Percentiles rank a stretch among this genome's conserved stretches.
phyloP scores from a whole-genome alignment of 1,140 invertebrate species.

The Luehdorfia chinensis region DNA sequence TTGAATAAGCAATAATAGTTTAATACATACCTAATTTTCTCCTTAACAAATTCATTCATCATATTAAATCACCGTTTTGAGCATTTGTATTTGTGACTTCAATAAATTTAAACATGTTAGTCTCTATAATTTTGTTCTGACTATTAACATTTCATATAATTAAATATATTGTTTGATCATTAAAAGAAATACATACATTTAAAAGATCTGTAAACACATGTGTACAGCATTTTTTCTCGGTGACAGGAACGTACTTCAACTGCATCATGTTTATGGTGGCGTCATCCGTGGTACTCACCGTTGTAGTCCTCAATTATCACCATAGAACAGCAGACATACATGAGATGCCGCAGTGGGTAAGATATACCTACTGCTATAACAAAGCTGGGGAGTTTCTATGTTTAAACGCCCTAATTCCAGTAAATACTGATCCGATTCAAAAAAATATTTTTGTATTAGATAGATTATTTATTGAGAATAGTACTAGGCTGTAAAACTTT shows the following conservation, averaged over 20 bases:
- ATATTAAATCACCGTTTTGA: too few species aligned
- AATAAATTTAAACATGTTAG: too few species aligned
- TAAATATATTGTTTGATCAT: too few species aligned
- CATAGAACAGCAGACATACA: conserved; percentile 97
- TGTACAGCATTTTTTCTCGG: conserved; percentile 20
- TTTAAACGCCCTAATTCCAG: too few species aligned
- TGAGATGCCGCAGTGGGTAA: conserved; percentile 97
- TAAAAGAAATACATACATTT: too few species aligned
- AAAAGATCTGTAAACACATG: not conserved
- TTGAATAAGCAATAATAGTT: too few species aligned
- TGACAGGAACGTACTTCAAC: conserved; percentile 98
- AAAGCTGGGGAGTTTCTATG: too few species aligned
- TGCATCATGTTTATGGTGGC: conserved; percentile 99
- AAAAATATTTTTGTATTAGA: too few species aligned
- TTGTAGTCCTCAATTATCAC: conserved; percentile 98
- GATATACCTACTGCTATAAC: conserved; percentile 52
- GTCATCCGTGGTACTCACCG: conserved; percentile 97
- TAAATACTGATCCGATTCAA: too few species aligned
- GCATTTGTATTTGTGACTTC: too few species aligned
- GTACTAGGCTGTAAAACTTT: not conserved
- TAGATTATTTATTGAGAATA: not conserved
- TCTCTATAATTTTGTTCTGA: too few species aligned
- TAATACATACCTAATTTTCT: conserved; percentile 5
- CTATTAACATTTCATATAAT: too few species aligned
- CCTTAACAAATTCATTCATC: conserved; percentile 8